These are phyloP conservation scores for Sciaenops ocellatus DNA, from an alignment of 2,797 vertebrate species.

Conservation along the genomic window DNA sequence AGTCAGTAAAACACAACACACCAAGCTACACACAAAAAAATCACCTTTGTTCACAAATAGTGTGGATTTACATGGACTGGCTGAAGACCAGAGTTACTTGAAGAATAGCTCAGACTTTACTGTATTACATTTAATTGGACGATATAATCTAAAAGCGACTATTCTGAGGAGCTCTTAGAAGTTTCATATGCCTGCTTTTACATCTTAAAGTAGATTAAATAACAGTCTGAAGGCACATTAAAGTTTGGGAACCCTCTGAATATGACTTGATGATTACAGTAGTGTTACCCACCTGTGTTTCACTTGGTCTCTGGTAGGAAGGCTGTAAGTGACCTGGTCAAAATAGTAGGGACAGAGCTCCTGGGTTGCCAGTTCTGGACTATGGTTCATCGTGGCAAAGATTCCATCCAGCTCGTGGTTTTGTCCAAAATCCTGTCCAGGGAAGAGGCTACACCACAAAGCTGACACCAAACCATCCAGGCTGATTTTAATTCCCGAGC, in stretches of 20 bases:
- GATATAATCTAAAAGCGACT: background rate
- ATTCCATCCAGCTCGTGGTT: slow-evolving; percentile 37
- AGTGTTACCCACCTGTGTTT: slow-evolving; percentile 32
- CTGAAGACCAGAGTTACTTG: background rate
- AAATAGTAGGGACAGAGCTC: slow-evolving; percentile 62
- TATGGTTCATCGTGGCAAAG: slow-evolving; percentile 28
- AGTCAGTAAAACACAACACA: background rate
- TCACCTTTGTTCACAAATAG: too few species aligned
- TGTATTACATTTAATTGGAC: background rate
- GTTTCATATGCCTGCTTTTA: background rate
- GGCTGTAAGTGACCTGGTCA: slow-evolving; percentile 58
- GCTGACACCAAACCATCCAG: slow-evolving; percentile 47
- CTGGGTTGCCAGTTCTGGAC: slow-evolving; percentile 23
- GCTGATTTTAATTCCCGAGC: slow-evolving; percentile 6
- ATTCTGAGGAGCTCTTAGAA: background rate
- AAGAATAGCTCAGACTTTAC: background rate
- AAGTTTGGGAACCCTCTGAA: background rate
- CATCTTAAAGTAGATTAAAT: background rate
- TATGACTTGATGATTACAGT: background rate
- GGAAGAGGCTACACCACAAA: slow-evolving; percentile 41
- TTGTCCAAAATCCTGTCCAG: slow-evolving; percentile 9
- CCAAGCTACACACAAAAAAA: background rate
- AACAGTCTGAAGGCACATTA: background rate
- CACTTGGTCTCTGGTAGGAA: slow-evolving; percentile 36
- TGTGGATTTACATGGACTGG: background rate